Percentiles rank a stretch among this genome's conserved stretches.
phyloP scores from a whole-genome alignment of 2,888 invertebrate species.

The Mesopsocus fuscifrons region DNA sequence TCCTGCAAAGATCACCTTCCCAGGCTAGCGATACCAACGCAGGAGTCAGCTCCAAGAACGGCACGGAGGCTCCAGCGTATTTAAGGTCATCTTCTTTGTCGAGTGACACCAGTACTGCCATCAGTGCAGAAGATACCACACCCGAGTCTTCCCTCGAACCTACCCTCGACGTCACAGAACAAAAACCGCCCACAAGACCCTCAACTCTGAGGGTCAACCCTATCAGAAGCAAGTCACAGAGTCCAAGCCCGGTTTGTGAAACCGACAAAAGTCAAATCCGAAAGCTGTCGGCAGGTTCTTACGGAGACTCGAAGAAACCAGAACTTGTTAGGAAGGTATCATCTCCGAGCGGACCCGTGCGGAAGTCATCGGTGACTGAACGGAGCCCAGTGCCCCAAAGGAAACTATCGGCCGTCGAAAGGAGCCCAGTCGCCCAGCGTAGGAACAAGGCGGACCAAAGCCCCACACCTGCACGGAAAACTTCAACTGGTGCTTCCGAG shows the following conservation, averaged over 20 bases:
- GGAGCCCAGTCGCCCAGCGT: not conserved
- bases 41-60: not conserved
- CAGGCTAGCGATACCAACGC: not conserved
- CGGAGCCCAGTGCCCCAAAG: not conserved
- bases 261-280: not conserved
- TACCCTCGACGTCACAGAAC: not conserved
- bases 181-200: not conserved
- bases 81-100: conserved; percentile 17
- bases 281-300: conserved; percentile 4
- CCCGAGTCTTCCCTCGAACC: not conserved
- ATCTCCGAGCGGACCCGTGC: not conserved
- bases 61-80: conserved; percentile 9
- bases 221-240: not conserved
- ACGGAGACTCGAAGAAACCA: not conserved
- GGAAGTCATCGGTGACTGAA: not conserved
- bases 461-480: not conserved
- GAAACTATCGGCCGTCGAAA: not conserved
- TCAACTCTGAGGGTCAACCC: not conserved
- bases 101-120: conserved; percentile 15
- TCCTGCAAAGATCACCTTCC: not conserved
- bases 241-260: not conserved
- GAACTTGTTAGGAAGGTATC: not conserved
- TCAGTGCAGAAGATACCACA: conserved; percentile 5
- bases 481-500: not conserved
- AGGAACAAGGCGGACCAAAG: not conserved